Percentiles rank a stretch among this genome's conserved stretches.
These are phyloP conservation scores for Sicus ferrugineus DNA, from an alignment of 2,888 invertebrate species.

Conservation along the genomic window DNA sequence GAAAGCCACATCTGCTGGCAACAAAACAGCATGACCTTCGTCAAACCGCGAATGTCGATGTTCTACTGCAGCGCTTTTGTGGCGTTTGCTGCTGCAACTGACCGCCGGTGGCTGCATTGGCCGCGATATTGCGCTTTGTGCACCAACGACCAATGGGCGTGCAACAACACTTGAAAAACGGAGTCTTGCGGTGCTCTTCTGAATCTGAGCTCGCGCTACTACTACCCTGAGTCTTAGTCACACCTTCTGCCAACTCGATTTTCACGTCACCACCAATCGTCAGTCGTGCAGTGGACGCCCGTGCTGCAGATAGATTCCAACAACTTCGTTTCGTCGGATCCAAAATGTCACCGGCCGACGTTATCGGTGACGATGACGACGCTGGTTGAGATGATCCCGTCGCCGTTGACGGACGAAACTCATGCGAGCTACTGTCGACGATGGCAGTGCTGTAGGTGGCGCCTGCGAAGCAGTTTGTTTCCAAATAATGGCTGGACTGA, in stretches of 20 bases:
- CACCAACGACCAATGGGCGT: constrained; percentile 64
- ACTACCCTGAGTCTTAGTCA: constrained; percentile 47
- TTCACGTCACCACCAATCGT: constrained; percentile 60
- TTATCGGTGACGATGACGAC: constrained; percentile 43
- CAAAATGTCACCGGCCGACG: constrained; percentile 24
- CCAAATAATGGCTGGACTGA: constrained; percentile 63
- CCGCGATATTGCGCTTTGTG: constrained; percentile 48
- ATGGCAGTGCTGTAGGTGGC: constrained; percentile 64
- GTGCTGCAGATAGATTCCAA: constrained; percentile 39
- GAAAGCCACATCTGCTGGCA: background rate
- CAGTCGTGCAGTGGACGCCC: constrained; percentile 50
- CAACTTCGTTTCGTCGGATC: constrained; percentile 30
- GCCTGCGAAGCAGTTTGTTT: constrained; percentile 63
- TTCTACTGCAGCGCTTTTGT: constrained; percentile 36
- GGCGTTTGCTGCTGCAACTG: background rate
- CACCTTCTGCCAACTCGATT: constrained; percentile 55
- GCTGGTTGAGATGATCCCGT: constrained; percentile 49
- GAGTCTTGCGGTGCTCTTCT: constrained; percentile 51
- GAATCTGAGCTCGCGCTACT: constrained; percentile 46
- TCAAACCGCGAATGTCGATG: constrained; percentile 46
- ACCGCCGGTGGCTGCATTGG: constrained; percentile 3
- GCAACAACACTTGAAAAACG: constrained; percentile 63
- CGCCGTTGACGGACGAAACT: constrained; percentile 61
- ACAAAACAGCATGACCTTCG: constrained; percentile 37
- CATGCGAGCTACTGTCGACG: constrained; percentile 61